Conservation (phyloP, 2,888 invertebrate species). For the Tiliacea citrago region DNA sequence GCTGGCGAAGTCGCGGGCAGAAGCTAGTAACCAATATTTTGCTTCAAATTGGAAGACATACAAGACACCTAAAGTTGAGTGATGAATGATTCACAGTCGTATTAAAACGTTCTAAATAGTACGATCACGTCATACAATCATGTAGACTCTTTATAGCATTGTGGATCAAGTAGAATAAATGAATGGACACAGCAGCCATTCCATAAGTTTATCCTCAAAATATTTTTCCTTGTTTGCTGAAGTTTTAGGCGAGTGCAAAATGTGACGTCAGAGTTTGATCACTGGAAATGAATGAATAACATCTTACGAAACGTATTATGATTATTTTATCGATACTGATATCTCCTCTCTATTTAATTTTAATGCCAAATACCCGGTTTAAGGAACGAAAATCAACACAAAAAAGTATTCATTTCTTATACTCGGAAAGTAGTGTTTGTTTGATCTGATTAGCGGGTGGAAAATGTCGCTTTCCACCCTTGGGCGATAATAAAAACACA, state of each 20-base stretch:
- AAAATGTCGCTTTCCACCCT: too few species aligned
- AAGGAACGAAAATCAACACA: not conserved
- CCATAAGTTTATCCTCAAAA: conserved; percentile 61
- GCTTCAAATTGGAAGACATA: conserved; percentile 32
- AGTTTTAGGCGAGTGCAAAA: conserved; percentile 39
- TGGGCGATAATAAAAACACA: too few species aligned
- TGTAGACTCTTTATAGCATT: conserved; percentile 33
- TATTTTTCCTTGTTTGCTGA: conserved; percentile 51
- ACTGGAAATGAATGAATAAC: conserved; percentile 14
- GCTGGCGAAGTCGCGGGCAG: too few species aligned
- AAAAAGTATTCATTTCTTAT: too few species aligned
- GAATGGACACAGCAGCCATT: conserved; percentile 49
- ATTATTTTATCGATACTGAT: not conserved
- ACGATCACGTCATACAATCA: conserved; percentile 64
- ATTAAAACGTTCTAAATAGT: conserved; percentile 66
- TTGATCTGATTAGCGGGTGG: too few species aligned
- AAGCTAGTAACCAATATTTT: conserved; percentile 2
- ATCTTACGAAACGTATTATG: not conserved
- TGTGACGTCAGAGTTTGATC: conserved; percentile 39
- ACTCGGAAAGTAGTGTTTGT: too few species aligned
- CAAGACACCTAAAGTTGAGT: conserved; percentile 61
- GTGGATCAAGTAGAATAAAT: conserved; percentile 58
- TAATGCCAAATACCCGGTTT: too few species aligned
- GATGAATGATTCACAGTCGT: conserved; percentile 73
- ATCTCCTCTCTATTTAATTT: not conserved